A percentile compares a stretch with the other conserved stretches of the same genome.
phyloP scores from a whole-genome alignment of 2,888 invertebrate species.

The Euclidia mi region DNA sequence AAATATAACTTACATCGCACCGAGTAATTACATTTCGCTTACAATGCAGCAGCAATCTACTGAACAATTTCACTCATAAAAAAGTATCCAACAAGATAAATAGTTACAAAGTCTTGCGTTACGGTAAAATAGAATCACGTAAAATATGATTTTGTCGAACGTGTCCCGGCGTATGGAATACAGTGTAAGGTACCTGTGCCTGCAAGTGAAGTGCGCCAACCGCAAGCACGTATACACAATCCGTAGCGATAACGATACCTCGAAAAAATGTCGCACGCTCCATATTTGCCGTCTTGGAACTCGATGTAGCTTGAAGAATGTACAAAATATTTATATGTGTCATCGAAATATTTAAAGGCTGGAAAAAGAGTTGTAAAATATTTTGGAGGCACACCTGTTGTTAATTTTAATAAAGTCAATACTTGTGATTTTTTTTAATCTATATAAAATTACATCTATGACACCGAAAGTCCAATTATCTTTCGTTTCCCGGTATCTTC shows the following conservation, averaged over 20 bases:
- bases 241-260: constrained; percentile 50
- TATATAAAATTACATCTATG: too few relatives aligned
- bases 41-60: not conserved
- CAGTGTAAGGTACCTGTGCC: constrained; percentile 59
- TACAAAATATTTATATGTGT: too few relatives aligned
- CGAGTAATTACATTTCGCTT: not conserved
- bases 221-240: constrained; percentile 62
- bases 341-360: too few relatives aligned
- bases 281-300: too few relatives aligned
- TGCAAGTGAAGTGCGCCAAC: constrained; percentile 65
- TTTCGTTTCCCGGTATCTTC: too few relatives aligned
- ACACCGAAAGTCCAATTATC: too few relatives aligned
- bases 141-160: constrained; percentile 86
- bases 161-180: constrained; percentile 66
- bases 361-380: too few relatives aligned
- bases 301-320: too few relatives aligned
- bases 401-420: too few relatives aligned
- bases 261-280: constrained; percentile 1
- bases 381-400: too few relatives aligned
- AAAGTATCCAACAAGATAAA: constrained; percentile 33
- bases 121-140: constrained; percentile 81
- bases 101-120: constrained; percentile 45
- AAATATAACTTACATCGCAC: too few relatives aligned
- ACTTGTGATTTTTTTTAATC: too few relatives aligned
- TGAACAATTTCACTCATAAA: constrained; percentile 23